These are phyloP conservation scores for Sebastes iracundus DNA, from an alignment of 2,797 vertebrate species.

Conservation along the genomic window DNA sequence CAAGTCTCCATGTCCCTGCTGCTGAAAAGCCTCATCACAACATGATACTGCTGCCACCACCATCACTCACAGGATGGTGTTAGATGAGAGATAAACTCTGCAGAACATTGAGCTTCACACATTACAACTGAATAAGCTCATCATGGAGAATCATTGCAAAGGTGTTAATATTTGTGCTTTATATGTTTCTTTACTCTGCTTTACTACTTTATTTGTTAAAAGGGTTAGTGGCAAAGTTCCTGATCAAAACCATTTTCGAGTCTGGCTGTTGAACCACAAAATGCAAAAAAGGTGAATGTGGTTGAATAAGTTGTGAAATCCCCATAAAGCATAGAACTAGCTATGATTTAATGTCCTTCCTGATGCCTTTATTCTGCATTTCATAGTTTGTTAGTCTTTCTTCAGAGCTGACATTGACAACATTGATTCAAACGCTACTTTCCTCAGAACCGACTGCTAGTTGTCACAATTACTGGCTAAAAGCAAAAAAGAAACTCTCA, in stretches of 20 bases:
- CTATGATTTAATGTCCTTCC: neutral
- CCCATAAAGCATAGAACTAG: neutral
- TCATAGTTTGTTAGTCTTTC: neutral
- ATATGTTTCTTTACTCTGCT: neutral
- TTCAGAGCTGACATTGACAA: neutral
- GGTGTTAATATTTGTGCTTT: neutral
- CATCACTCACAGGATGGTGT: constrained; percentile 33
- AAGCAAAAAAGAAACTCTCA: neutral
- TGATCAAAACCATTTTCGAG: constrained; percentile 2
- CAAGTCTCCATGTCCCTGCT: constrained; percentile 32
- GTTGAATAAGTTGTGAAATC: neutral
- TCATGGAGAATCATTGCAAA: neutral
- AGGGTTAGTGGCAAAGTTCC: neutral
- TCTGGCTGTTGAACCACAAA: neutral
- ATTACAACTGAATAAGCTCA: neutral
- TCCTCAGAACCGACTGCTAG: neutral
- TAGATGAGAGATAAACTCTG: constrained; percentile 2
- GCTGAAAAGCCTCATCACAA: constrained; percentile 31
- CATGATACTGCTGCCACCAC: constrained; percentile 6
- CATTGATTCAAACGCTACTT: neutral
- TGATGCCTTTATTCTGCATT: neutral
- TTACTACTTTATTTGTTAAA: too few relatives aligned
- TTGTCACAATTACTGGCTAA: neutral
- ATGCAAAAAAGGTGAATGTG: neutral
- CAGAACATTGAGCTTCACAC: neutral